These are phyloP conservation scores for Carlito syrichta DNA, from an alignment of 2,113 vertebrate genomes.

Conservation along the genomic window DNA sequence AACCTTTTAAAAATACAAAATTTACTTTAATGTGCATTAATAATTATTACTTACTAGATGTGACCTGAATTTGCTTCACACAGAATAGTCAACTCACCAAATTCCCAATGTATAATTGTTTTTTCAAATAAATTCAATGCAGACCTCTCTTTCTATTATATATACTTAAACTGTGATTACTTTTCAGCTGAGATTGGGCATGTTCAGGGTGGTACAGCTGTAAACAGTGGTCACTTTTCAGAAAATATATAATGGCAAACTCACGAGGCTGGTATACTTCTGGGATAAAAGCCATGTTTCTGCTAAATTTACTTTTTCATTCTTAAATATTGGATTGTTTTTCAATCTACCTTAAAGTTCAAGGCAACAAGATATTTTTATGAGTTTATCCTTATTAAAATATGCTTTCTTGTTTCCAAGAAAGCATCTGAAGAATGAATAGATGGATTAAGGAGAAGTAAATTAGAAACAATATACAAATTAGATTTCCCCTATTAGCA, in stretches of 20 bases:
- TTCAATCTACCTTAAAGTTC: constrained; percentile 37
- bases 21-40: neutral
- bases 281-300: neutral
- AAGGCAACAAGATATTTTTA: neutral
- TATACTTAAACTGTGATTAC: constrained; percentile 17
- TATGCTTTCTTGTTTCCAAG: constrained; percentile 43
- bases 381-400: constrained; percentile 4
- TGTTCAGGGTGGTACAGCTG: no score
- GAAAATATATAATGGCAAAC: neutral
- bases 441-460: constrained; percentile 22
- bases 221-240: constrained; percentile 24
- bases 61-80: neutral
- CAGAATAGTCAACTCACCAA: neutral
- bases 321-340: constrained; percentile 32
- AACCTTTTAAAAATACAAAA: neutral
- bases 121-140: constrained; percentile 11
- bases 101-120: neutral
- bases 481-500: constrained; percentile 33
- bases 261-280: neutral
- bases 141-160: neutral
- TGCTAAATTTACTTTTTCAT: constrained; percentile 33
- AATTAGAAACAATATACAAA: constrained; percentile 34
- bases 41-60: neutral
- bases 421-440: constrained; percentile 42
- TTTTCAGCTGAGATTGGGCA: no score